phyloP scores from a whole-genome alignment of 2,888 invertebrate genomes.

The Phalera bucephala region DNA sequence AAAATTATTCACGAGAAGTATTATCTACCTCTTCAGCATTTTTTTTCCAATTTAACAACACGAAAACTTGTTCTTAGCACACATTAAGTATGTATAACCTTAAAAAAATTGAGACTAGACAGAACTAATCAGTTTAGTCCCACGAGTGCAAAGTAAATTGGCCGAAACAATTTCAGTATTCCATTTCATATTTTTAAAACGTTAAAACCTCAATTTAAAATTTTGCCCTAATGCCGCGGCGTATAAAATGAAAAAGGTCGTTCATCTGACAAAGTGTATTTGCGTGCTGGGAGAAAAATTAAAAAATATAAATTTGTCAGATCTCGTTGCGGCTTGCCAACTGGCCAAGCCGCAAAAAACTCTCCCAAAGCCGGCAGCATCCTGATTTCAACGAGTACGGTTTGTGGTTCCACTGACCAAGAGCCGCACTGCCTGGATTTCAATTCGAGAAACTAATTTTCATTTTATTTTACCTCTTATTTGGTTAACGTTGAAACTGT shows the following conservation, averaged over 20 bases:
- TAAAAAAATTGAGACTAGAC: no score
- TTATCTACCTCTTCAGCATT: no score
- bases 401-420: constrained; percentile 44
- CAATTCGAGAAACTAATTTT: constrained; percentile 20
- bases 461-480: constrained; percentile 12
- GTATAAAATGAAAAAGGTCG: constrained; percentile 30
- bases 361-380: constrained; percentile 37
- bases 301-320: constrained; percentile 36
- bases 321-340: constrained; percentile 44
- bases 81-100: no score
- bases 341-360: constrained; percentile 48
- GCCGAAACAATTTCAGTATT: constrained; percentile 9
- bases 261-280: constrained; percentile 36
- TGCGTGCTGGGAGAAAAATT: constrained; percentile 30
- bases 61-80: no score
- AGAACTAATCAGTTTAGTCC: no score
- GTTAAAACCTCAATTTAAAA: constrained; percentile 21
- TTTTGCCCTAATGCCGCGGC: constrained; percentile 13
- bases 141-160: constrained; percentile 7
- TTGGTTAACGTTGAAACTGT: background rate
- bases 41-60: no score
- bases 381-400: constrained; percentile 47
- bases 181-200: constrained; percentile 25
- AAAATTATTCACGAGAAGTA: no score
- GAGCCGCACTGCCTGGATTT: constrained; percentile 29